phyloP scores from a whole-genome alignment of 2,113 vertebrate species.

The Tamias sibiricus region DNA sequence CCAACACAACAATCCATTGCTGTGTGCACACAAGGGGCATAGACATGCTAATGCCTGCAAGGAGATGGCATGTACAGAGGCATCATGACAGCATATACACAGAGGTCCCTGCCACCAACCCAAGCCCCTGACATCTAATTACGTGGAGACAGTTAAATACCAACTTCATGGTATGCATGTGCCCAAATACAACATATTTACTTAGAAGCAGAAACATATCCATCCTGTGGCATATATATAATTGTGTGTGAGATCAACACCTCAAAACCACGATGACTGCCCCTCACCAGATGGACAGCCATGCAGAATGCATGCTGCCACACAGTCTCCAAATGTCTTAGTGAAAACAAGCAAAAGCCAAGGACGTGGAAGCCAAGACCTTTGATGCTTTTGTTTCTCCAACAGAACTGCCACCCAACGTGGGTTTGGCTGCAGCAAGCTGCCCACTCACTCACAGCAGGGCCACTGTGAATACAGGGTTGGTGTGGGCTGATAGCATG shows the following conservation, averaged over 20 bases:
- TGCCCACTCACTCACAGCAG: neutral
- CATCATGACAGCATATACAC: too few species aligned
- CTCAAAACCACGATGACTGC: neutral
- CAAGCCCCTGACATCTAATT: neutral
- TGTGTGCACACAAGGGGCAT: too few species aligned
- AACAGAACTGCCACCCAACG: slow-evolving; percentile 33
- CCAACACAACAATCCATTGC: neutral
- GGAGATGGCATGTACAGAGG: neutral
- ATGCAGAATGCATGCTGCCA: neutral
- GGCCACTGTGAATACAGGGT: slow-evolving; percentile 24
- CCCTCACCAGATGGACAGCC: neutral
- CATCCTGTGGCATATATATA: neutral
- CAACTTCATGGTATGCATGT: neutral
- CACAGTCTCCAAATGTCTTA: neutral
- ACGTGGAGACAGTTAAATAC: neutral
- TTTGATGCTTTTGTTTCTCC: slow-evolving; percentile 28
- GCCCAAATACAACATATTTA: neutral
- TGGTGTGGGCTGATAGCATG: neutral
- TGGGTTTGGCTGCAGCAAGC: neutral
- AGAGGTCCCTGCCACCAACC: neutral
- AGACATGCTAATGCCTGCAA: neutral
- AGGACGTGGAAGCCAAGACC: slow-evolving; percentile 48
- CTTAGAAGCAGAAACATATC: neutral
- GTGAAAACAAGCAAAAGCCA: slow-evolving; percentile 46
- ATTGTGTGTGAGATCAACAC: neutral